These are phyloP conservation scores for Hemibagrus wyckioides DNA, from an alignment of 2,113 vertebrate genomes.

Conservation along the genomic window DNA sequence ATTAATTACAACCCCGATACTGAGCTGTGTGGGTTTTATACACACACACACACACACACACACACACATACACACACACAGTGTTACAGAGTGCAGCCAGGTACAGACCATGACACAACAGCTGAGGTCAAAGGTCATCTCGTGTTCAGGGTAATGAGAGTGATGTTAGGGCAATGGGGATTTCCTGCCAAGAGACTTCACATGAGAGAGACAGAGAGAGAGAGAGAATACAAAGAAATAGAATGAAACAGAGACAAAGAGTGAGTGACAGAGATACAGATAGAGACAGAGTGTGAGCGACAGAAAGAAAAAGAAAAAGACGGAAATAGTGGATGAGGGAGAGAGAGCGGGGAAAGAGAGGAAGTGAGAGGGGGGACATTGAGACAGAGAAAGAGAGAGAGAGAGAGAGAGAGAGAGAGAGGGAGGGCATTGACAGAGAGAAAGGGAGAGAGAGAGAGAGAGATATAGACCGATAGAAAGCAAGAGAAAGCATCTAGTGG, in stretches of 20 bases:
- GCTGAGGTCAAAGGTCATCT: constrained; percentile 54
- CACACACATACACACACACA: not conserved
- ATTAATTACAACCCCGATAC: constrained; percentile 62
- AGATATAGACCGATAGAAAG: constrained; percentile 39
- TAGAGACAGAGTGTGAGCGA: not conserved
- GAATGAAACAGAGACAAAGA: too few species aligned
- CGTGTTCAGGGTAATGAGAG: constrained; percentile 68
- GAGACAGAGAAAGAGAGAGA: constrained; percentile 41
- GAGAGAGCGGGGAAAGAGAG: constrained; percentile 37
- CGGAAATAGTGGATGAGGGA: not conserved
- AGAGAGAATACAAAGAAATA: not conserved
- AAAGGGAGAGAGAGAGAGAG: not conserved
- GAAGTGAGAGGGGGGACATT: constrained; percentile 40
- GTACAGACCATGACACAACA: constrained; percentile 62
- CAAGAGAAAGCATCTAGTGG: constrained; percentile 32
- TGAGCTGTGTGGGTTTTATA: constrained; percentile 47
- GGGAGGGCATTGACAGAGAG: too few species aligned
- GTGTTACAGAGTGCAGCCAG: constrained; percentile 50
- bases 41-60: not conserved
- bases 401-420: constrained; percentile 51
- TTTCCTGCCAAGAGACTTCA: constrained; percentile 68
- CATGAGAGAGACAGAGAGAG: constrained; percentile 44
- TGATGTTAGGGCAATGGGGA: constrained; percentile 7
- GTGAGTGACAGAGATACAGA: not conserved
- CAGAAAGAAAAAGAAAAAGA: constrained; percentile 1